phyloP scores from a whole-genome alignment of 2,888 invertebrate species.

The Cremastinae sp. region DNA sequence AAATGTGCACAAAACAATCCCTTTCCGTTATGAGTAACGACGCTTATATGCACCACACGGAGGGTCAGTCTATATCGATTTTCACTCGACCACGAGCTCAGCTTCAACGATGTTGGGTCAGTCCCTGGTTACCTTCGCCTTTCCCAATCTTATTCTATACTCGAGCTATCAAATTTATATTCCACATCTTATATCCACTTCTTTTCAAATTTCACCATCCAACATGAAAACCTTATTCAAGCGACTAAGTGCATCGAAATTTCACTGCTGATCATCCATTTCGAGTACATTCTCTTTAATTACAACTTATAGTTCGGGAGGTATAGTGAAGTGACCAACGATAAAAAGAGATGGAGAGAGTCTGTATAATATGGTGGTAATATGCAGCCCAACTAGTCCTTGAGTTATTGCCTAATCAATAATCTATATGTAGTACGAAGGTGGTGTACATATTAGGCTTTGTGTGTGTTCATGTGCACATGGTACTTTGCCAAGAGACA shows the following conservation, averaged over 20 bases:
- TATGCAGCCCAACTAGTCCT: constrained; percentile 79
- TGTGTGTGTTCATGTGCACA: constrained; percentile 7
- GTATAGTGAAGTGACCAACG: constrained; percentile 55
- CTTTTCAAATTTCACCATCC: no score
- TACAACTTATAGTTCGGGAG: constrained; percentile 74
- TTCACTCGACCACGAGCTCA: constrained; percentile 58
- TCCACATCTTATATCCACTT: background rate
- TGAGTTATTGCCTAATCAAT: constrained; percentile 80
- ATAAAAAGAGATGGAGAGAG: constrained; percentile 39
- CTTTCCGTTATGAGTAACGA: constrained; percentile 48
- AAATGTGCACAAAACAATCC: constrained; percentile 47
- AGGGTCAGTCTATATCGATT: constrained; percentile 64
- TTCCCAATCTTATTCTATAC: no score
- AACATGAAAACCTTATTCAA: no score
- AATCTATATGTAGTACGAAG: constrained; percentile 78
- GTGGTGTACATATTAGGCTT: constrained; percentile 45
- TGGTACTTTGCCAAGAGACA: constrained; percentile 64
- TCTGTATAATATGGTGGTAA: constrained; percentile 77
- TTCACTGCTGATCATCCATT: no score
- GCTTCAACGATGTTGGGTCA: constrained; percentile 54
- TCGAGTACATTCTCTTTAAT: constrained; percentile 75
- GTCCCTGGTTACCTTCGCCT: constrained; percentile 33
- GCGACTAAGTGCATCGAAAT: no score
- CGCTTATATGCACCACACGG: constrained; percentile 52
- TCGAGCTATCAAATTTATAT: background rate